A percentile compares a stretch with the other conserved stretches of the same genome.
phyloP scores from a whole-genome alignment of 2,888 invertebrate species.

The Danaus chrysippus region DNA sequence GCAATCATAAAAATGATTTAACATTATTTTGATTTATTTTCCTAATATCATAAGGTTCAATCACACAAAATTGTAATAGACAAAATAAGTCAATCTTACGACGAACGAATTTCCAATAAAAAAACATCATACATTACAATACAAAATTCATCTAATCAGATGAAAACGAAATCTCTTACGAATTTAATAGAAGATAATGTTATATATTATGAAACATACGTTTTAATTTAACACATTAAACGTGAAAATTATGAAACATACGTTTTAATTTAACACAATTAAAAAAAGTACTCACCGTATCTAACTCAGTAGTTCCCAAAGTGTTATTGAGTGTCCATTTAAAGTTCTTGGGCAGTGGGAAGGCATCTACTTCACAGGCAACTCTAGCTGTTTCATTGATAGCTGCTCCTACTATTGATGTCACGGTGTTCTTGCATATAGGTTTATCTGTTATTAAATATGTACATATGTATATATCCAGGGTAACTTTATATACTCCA shows the following conservation, averaged over 20 bases:
- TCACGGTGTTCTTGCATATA: conserved; percentile 85
- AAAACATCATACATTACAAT: background rate
- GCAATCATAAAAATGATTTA: conserved; percentile 1
- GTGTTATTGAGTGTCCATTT: conserved; percentile 95
- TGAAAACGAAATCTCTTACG: too few species aligned
- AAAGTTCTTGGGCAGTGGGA: conserved; percentile 89
- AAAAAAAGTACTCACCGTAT: conserved; percentile 49
- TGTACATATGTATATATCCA: background rate
- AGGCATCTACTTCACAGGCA: conserved; percentile 90
- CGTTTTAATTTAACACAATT: background rate
- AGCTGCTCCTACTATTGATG: conserved; percentile 90
- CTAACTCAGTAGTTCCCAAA: conserved; percentile 87
- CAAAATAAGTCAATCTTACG: background rate
- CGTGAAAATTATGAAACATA: too few species aligned
- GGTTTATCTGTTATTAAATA: conserved; percentile 84
- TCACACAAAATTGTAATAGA: background rate
- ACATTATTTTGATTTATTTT: background rate
- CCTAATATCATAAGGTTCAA: background rate
- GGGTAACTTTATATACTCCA: background rate
- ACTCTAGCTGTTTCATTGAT: conserved; percentile 89
- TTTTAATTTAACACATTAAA: too few species aligned
- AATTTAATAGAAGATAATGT: too few species aligned
- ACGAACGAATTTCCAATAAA: background rate
- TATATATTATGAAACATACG: too few species aligned
- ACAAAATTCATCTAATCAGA: too few species aligned